A percentile compares a stretch with the other conserved stretches of the same genome.
These are phyloP conservation scores for Bostrychus sinensis DNA, from an alignment of 2,113 vertebrate genomes.

Conservation along the genomic window DNA sequence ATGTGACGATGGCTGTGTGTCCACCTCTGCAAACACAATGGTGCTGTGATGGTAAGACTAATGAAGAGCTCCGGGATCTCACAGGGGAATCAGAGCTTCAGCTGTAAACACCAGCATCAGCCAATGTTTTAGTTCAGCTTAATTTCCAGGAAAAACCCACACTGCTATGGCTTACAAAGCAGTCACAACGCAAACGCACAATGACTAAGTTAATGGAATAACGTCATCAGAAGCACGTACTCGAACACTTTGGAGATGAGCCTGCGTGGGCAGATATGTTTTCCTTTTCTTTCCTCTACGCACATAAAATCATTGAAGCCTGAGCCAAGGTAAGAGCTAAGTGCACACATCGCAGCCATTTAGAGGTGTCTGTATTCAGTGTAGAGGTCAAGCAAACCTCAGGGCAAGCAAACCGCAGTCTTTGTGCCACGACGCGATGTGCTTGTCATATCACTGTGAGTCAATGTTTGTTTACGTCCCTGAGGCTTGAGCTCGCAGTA, in stretches of 20 bases:
- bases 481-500: conserved; percentile 24
- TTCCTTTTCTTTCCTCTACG: conserved; percentile 33
- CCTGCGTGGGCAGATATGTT: conserved; percentile 36
- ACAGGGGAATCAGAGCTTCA: conserved; percentile 14
- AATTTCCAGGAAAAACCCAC: conserved; percentile 65
- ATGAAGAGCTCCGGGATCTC: conserved; percentile 6
- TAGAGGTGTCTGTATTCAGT: conserved; percentile 25
- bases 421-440: conserved; percentile 24
- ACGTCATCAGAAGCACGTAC: conserved; percentile 43
- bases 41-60: conserved; percentile 11
- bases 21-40: conserved; percentile 18
- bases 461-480: conserved; percentile 60
- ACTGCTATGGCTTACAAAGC: conserved; percentile 27
- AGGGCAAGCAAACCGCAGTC: conserved; percentile 40
- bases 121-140: conserved; percentile 63
- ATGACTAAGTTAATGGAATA: conserved; percentile 46
- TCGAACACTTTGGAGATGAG: conserved; percentile 39
- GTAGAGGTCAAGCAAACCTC: too few species aligned
- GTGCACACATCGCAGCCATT: conserved; percentile 49
- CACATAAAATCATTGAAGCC: conserved; percentile 56
- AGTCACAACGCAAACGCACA: conserved; percentile 35
- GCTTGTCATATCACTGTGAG: conserved; percentile 54
- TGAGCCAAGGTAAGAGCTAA: conserved; percentile 33
- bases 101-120: conserved; percentile 48
- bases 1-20: conserved; percentile 48